A percentile compares a stretch with the other conserved stretches of the same genome.
These are phyloP conservation scores for Dicroscelio sp. DNA, from an alignment of 2,888 invertebrate genomes.

Conservation along the genomic window DNA sequence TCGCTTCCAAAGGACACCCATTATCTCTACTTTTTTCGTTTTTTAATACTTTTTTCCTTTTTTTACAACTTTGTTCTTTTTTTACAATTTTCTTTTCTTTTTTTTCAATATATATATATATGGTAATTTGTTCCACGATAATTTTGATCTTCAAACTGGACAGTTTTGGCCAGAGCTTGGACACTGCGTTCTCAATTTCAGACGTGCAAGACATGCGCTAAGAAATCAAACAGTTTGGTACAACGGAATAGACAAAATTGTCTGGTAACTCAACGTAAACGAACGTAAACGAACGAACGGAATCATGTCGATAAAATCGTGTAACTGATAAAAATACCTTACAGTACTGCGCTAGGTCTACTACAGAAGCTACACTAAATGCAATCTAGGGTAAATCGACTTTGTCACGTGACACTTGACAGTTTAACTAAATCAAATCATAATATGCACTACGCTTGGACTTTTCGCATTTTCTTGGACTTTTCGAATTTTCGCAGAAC, in stretches of 20 bases:
- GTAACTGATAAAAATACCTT: conserved; percentile 32
- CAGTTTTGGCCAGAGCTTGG: conserved; percentile 55
- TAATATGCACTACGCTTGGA: conserved; percentile 59
- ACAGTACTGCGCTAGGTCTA: conserved; percentile 74
- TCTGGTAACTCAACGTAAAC: too few relatives aligned
- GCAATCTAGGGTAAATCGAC: conserved; percentile 59
- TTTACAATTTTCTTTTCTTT: neutral
- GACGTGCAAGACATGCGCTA: conserved; percentile 72
- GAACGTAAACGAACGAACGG: too few relatives aligned
- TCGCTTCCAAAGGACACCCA: conserved; percentile 60
- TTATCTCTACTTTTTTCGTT: too few relatives aligned
- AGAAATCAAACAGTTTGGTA: conserved; percentile 21
- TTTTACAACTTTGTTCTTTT: neutral
- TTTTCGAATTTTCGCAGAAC: conserved; percentile 12
- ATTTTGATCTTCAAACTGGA: neutral
- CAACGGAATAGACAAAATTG: neutral
- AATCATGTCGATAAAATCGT: too few relatives aligned
- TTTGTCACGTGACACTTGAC: conserved; percentile 23
- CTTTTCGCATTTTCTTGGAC: neutral
- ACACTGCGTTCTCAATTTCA: conserved; percentile 44
- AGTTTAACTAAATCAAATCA: conserved; percentile 48
- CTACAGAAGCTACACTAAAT: conserved; percentile 73
- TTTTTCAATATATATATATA: neutral
- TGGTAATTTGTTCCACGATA: too few relatives aligned
- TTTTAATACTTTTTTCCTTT: neutral